Evolutionary conservation across 2,113 vertebrate genomes (phyloP).

Genomic region (Chloroceryle aenea): DNA sequence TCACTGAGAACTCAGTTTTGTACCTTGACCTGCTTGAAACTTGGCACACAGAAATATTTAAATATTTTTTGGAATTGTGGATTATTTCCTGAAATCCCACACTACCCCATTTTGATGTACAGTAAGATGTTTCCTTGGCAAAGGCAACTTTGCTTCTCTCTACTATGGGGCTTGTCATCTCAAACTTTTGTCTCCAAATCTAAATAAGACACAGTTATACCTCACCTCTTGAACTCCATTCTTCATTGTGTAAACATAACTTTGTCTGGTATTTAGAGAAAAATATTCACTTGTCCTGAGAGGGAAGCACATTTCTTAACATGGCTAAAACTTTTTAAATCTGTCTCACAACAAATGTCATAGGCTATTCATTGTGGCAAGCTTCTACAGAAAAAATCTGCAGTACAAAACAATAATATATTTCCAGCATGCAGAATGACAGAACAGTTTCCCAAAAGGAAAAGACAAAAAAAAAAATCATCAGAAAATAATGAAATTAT

Average conservation of each 20-base stretch:
- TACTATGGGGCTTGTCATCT: neutral
- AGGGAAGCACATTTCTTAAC: neutral
- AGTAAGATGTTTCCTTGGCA: neutral
- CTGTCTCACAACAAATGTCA: neutral
- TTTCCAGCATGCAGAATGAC: neutral
- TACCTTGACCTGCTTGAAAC: neutral
- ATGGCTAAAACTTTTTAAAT: neutral
- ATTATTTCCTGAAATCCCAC: neutral
- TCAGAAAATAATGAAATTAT: neutral
- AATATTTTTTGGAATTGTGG: neutral
- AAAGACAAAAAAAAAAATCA: neutral
- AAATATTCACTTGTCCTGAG: neutral
- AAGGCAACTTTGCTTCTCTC: neutral
- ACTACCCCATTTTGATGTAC: neutral
- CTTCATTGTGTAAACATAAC: neutral
- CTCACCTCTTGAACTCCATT: neutral
- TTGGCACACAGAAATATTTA: neutral
- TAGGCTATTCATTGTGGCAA: neutral
- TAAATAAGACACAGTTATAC: neutral
- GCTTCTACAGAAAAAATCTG: neutral
- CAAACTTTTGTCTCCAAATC: neutral
- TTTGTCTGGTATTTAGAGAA: neutral
- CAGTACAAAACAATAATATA: neutral
- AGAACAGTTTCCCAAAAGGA: neutral
- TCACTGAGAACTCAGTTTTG: accelerated